These are phyloP conservation scores for Cydia amplana DNA, from an alignment of 1,140 invertebrate genomes.

Conservation along the genomic window DNA sequence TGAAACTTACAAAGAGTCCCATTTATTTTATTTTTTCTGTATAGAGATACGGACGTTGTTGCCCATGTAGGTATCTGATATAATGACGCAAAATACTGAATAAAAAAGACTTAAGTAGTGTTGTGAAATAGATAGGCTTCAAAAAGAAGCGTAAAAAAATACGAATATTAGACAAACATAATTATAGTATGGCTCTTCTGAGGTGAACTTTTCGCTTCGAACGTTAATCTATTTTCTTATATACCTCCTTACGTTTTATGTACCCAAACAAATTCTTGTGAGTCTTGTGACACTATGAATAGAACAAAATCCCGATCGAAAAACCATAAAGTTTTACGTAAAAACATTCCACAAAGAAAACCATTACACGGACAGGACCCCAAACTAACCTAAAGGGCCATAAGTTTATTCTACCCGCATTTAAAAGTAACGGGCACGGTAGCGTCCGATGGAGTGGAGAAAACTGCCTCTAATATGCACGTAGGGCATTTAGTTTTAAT, in stretches of 20 bases:
- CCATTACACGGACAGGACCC: background rate
- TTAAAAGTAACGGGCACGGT: constrained; percentile 12
- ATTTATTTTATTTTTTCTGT: too few relatives aligned
- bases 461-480: background rate
- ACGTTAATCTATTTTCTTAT: too few relatives aligned
- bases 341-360: constrained; percentile 14
- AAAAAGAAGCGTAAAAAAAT: background rate
- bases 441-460: background rate
- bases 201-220: too few relatives aligned
- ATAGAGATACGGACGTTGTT: too few relatives aligned
- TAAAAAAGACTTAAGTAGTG: too few relatives aligned
- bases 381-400: constrained; percentile 2
- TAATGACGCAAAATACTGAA: too few relatives aligned
- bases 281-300: background rate
- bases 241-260: background rate
- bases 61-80: too few relatives aligned
- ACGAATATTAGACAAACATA: background rate
- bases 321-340: constrained; percentile 6
- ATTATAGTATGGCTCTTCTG: too few relatives aligned
- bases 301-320: background rate
- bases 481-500: background rate
- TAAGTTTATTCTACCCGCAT: constrained; percentile 9
- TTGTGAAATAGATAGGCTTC: background rate
- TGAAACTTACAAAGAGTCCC: too few relatives aligned
- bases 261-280: background rate